Conservation (phyloP, 2,888 invertebrate genomes). For the Heliconius sara region DNA sequence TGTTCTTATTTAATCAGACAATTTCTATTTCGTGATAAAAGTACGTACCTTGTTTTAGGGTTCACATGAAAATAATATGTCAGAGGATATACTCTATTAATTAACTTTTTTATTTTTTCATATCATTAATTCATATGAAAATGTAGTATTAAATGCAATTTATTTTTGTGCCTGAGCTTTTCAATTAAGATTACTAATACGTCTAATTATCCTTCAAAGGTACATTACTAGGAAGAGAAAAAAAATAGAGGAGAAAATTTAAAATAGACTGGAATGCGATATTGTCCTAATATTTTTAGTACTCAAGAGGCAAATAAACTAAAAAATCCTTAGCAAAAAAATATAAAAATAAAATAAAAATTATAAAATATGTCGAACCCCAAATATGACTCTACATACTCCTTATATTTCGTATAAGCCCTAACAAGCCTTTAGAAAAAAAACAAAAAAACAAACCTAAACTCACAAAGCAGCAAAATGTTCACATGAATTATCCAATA, state of each 20-base stretch:
- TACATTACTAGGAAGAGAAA: background rate
- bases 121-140: no score
- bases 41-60: background rate
- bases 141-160: no score
- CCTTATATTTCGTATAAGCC: background rate
- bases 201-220: background rate
- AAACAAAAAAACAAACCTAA: background rate
- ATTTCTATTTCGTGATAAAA: background rate
- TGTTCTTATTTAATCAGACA: conserved; percentile 17
- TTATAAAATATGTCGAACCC: conserved; percentile 27
- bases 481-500: conserved; percentile 26
- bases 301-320: background rate
- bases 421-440: background rate
- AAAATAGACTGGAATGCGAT: no score
- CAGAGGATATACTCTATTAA: no score
- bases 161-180: no score
- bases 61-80: background rate
- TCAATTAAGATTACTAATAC: no score
- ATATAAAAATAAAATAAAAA: background rate
- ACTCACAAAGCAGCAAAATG: conserved; percentile 1
- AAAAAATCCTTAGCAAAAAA: background rate
- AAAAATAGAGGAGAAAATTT: background rate
- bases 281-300: background rate
- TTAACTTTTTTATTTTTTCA: no score
- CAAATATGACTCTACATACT: background rate